These are phyloP conservation scores for Himantopus leucocephalus DNA, from an alignment of 2,113 vertebrate species.

Conservation along the genomic window DNA sequence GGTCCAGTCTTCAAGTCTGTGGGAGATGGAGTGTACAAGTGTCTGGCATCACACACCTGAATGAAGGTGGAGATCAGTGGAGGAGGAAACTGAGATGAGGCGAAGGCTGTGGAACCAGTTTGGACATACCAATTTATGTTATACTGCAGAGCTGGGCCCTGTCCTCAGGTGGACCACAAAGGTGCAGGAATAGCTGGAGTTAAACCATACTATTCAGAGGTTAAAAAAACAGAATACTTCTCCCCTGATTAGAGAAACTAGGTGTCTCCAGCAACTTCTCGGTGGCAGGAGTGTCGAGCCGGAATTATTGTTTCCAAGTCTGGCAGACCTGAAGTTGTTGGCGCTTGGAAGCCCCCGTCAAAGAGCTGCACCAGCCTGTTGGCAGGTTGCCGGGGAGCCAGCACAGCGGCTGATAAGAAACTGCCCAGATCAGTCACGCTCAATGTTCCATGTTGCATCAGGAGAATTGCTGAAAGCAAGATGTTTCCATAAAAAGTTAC, in stretches of 20 bases:
- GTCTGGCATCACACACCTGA: neutral
- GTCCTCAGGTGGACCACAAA: neutral
- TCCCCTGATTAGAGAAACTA: neutral
- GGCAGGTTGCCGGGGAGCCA: neutral
- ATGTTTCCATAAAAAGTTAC: constrained; percentile 39
- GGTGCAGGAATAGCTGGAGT: neutral
- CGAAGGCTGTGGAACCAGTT: neutral
- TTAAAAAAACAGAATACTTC: accelerated
- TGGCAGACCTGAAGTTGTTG: neutral
- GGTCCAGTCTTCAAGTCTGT: neutral
- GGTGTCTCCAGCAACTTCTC: neutral
- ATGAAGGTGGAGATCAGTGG: neutral
- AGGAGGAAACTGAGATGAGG: neutral
- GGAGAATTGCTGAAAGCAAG: neutral
- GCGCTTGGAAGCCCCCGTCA: neutral
- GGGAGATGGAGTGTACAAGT: accelerated
- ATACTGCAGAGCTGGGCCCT: neutral
- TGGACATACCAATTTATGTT: neutral
- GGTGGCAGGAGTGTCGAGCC: neutral
- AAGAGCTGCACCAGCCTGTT: neutral
- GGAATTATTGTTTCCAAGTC: neutral
- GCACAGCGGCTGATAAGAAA: neutral
- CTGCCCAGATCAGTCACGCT: neutral
- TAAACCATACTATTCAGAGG: neutral
- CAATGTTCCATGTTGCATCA: neutral